A percentile compares a stretch with the other conserved stretches of the same genome.
Evolutionary conservation across 64 coral and sea anemone genomes (phyloP).

Genomic region (Hydrozoanthus tunicans): DNA sequence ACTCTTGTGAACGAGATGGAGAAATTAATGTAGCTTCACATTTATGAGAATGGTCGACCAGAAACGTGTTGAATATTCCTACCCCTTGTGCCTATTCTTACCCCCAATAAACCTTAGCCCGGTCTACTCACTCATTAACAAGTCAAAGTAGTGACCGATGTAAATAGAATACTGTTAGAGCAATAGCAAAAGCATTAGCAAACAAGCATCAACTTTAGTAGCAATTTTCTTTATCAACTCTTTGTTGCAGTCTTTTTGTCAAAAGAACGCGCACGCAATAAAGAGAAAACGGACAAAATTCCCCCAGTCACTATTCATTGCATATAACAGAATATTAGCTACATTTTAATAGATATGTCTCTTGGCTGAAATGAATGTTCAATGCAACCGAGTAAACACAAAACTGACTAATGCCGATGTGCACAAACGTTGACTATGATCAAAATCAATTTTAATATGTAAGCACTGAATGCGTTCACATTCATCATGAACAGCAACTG

Average conservation of each 20-base stretch:
- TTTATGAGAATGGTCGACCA: constrained; percentile 32
- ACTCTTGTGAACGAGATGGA: constrained; percentile 50
- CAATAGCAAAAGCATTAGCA: constrained; percentile 38
- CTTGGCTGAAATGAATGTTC: constrained; percentile 21
- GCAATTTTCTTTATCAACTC: not conserved
- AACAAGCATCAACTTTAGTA: constrained; percentile 42
- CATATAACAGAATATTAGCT: not conserved
- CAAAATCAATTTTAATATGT: not conserved
- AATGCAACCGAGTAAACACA: constrained; percentile 38
- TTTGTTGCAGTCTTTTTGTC: not conserved
- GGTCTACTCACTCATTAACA: constrained; percentile 36
- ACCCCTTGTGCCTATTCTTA: constrained; percentile 23
- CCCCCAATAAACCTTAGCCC: constrained; percentile 23
- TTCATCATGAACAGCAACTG: constrained; percentile 28
- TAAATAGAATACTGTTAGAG: constrained; percentile 21
- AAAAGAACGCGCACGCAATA: too few species aligned
- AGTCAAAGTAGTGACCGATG: constrained; percentile 3
- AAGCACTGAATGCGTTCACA: not conserved
- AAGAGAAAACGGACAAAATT: not conserved
- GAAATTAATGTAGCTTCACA: constrained; percentile 56
- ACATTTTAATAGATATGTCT: not conserved
- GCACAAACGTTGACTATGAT: constrained; percentile 20
- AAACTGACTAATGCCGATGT: constrained; percentile 14
- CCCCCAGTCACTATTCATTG: constrained; percentile 19
- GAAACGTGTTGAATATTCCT: constrained; percentile 43